Conservation (phyloP, 2,797 vertebrate species). For the Phyllotis vaccarum region DNA sequence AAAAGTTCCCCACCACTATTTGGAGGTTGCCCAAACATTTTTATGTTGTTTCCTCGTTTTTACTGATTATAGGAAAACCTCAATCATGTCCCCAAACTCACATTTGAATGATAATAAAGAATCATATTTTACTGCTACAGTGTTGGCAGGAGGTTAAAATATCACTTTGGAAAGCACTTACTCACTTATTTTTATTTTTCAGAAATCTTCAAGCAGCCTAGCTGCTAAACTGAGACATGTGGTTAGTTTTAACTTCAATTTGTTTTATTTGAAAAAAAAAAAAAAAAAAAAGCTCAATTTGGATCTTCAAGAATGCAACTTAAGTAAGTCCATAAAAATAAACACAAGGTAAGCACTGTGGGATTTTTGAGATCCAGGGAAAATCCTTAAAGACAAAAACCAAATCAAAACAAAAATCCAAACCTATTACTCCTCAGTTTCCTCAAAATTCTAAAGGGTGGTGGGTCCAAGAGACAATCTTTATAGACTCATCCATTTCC, state of each 20-base stretch:
- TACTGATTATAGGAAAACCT: slow-evolving; percentile 85
- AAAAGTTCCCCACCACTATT: slow-evolving; percentile 73
- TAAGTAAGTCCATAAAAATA: slow-evolving; percentile 75
- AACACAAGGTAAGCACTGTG: slow-evolving; percentile 37
- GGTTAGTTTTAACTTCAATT: slow-evolving; percentile 85
- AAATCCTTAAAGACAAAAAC: slow-evolving; percentile 50
- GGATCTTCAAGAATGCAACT: slow-evolving; percentile 71
- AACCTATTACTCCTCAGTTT: neutral
- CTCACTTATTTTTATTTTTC: slow-evolving; percentile 86
- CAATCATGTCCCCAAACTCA: slow-evolving; percentile 86
- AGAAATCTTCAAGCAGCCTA: slow-evolving; percentile 71
- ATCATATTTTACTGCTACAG: slow-evolving; percentile 81
- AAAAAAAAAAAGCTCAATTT: slow-evolving; percentile 76
- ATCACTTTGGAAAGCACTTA: slow-evolving; percentile 85
- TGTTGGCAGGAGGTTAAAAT: slow-evolving; percentile 87
- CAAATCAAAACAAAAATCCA: neutral
- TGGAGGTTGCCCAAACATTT: slow-evolving; percentile 87
- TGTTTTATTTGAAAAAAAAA: slow-evolving; percentile 82
- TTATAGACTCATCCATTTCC: fast-evolving
- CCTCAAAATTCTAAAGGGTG: neutral
- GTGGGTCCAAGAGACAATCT: neutral
- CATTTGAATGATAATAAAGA: slow-evolving; percentile 84
- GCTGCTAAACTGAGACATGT: slow-evolving; percentile 81
- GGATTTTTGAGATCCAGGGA: neutral
- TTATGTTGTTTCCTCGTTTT: slow-evolving; percentile 87